Percentiles rank a stretch among this genome's conserved stretches.
Conservation (phyloP, 2,888 invertebrate genomes). For the Ornithoptera alexandrae region DNA sequence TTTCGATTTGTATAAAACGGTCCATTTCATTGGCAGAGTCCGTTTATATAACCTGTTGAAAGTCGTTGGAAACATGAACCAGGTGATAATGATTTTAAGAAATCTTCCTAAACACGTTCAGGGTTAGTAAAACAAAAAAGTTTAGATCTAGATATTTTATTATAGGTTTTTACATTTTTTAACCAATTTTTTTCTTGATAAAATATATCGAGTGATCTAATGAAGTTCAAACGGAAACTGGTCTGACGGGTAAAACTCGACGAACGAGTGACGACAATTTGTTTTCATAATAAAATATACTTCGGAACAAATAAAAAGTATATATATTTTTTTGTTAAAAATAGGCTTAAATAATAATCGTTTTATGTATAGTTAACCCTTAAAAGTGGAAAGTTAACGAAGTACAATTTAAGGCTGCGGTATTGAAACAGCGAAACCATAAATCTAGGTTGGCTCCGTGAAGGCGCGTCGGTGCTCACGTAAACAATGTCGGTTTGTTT, state of each 20-base stretch:
- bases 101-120: constrained; percentile 18
- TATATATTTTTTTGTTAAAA: too few species aligned
- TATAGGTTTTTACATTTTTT: background rate
- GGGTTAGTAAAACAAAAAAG: constrained; percentile 8
- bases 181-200: background rate
- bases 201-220: background rate
- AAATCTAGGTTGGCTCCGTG: constrained; percentile 42
- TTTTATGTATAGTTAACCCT: background rate
- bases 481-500: constrained; percentile 76
- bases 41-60: constrained; percentile 22
- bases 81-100: constrained; percentile 20
- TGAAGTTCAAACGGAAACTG: background rate
- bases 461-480: constrained; percentile 43
- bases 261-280: background rate
- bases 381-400: constrained; percentile 5
- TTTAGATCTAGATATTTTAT: too few species aligned
- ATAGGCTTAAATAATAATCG: background rate
- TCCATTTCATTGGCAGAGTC: constrained; percentile 6
- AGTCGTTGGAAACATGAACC: constrained; percentile 13
- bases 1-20: constrained; percentile 6
- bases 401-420: constrained; percentile 26
- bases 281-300: background rate
- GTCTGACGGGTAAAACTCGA: background rate
- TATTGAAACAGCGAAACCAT: constrained; percentile 33
- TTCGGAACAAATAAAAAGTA: background rate